phyloP scores from a whole-genome alignment of 1,140 invertebrate species.

The Ptiloglossa arizonensis region DNA sequence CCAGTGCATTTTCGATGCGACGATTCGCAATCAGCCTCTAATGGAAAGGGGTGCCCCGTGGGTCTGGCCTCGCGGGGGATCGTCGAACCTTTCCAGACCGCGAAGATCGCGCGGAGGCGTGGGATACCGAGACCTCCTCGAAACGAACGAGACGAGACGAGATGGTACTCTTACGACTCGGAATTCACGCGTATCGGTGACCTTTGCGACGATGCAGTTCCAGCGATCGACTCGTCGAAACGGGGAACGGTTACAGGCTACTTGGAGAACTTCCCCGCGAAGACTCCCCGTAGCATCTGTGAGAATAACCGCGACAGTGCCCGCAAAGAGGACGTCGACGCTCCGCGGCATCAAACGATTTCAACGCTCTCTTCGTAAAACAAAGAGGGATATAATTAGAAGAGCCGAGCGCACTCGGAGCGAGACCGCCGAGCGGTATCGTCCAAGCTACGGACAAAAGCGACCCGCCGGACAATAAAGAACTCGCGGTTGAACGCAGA shows the following conservation, averaged over 20 bases:
- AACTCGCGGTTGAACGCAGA: neutral
- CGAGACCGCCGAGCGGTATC: neutral
- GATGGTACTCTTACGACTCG: too few species aligned
- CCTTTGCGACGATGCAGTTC: too few species aligned
- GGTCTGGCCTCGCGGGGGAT: neutral
- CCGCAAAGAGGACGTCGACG: slow-evolving; percentile 5
- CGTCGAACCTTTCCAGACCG: neutral
- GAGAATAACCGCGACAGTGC: slow-evolving; percentile 2
- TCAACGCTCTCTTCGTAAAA: neutral
- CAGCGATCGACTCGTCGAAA: too few species aligned
- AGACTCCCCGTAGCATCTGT: neutral
- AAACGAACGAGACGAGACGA: too few species aligned
- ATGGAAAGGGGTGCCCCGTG: slow-evolving; percentile 1
- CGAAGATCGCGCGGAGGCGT: too few species aligned
- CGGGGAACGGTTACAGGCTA: too few species aligned
- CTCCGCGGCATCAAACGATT: neutral
- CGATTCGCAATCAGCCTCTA: slow-evolving; percentile 31
- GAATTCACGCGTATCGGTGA: too few species aligned
- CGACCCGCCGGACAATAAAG: slow-evolving; percentile 20
- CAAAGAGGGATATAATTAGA: slow-evolving; percentile 10
- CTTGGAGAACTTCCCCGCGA: too few species aligned
- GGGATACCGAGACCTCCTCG: too few species aligned
- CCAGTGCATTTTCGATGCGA: slow-evolving; percentile 41
- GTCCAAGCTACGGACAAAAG: slow-evolving; percentile 5
- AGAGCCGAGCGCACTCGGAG: neutral